Percentiles rank a stretch among this genome's conserved stretches.
Evolutionary conservation across 2,888 invertebrate genomes (phyloP).

Genomic region (Amphimallon solstitiale): DNA sequence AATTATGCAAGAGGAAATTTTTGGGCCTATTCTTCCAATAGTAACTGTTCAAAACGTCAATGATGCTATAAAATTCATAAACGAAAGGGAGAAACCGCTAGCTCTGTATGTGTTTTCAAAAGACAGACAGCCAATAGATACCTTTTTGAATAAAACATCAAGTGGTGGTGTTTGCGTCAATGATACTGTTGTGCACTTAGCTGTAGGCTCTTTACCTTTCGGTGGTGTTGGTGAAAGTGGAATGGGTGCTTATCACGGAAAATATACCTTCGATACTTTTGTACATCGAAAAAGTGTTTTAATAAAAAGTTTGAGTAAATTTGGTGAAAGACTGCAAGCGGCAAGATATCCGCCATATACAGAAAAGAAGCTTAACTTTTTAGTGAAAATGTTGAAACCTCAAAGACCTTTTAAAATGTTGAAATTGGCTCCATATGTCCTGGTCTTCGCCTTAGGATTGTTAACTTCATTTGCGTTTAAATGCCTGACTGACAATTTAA

Average conservation of each 20-base stretch:
- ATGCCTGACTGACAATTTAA: too few relatives aligned
- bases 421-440: slow-evolving; percentile 12
- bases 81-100: slow-evolving; percentile 88
- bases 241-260: slow-evolving; percentile 94
- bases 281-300: slow-evolving; percentile 88
- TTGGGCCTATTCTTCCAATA: slow-evolving; percentile 96
- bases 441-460: slow-evolving; percentile 27
- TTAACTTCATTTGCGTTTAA: too few relatives aligned
- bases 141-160: slow-evolving; percentile 76
- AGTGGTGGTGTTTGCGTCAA: slow-evolving; percentile 86
- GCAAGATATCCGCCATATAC: slow-evolving; percentile 86
- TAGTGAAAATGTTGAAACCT: slow-evolving; percentile 11
- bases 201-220: slow-evolving; percentile 91
- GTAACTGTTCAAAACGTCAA: slow-evolving; percentile 82
- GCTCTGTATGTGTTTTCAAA: slow-evolving; percentile 87
- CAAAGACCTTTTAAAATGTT: neutral
- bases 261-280: slow-evolving; percentile 90
- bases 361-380: slow-evolving; percentile 71
- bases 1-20: slow-evolving; percentile 93
- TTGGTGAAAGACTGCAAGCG: slow-evolving; percentile 75
- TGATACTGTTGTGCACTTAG: slow-evolving; percentile 85
- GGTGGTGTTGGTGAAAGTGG: slow-evolving; percentile 96
- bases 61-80: slow-evolving; percentile 93
- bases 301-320: slow-evolving; percentile 72
- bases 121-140: slow-evolving; percentile 64